Evolutionary conservation across 1,140 invertebrate species (phyloP).

Genomic region (Xylocopa sonorina): DNA sequence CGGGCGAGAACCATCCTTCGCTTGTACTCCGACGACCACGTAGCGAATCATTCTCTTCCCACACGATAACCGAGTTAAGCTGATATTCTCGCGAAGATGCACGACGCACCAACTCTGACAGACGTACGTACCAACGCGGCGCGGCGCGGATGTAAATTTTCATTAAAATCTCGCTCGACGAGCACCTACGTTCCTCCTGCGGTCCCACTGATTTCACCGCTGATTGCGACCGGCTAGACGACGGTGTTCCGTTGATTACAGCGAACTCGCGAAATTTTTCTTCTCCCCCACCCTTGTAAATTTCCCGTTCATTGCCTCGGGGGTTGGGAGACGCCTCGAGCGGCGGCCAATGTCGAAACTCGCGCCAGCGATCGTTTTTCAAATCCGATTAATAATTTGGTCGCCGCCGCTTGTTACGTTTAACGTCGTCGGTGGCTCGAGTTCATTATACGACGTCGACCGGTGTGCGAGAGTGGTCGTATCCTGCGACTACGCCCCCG

Average conservation of each 20-base stretch:
- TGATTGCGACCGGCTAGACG: conserved; percentile 31
- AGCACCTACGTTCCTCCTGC: conserved; percentile 20
- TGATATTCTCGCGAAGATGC: conserved; percentile 34
- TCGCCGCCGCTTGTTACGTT: not conserved
- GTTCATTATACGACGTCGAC: conserved; percentile 14
- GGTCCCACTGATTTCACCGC: conserved; percentile 24
- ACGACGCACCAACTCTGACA: conserved; percentile 13
- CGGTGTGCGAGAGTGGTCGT: not conserved
- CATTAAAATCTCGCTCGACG: conserved; percentile 40
- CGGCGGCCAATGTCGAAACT: not conserved
- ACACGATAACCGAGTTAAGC: conserved; percentile 6
- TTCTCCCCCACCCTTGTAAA: too few species aligned
- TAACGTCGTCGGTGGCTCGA: not conserved
- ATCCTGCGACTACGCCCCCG: conserved; percentile 5
- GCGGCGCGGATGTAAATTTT: conserved; percentile 44
- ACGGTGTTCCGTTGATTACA: conserved; percentile 33
- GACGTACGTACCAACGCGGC: not conserved
- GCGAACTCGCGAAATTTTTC: conserved; percentile 11
- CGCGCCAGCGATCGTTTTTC: conserved; percentile 16
- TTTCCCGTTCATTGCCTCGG: too few species aligned
- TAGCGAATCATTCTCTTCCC: conserved; percentile 3
- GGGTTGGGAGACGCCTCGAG: not conserved
- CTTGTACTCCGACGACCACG: not conserved
- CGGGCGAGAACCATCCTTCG: conserved; percentile 9
- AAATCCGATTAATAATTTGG: conserved; percentile 42